Evolutionary conservation across 2,888 invertebrate species (phyloP), one percentile per base, ranked within the genome.

Genomic region (Salpingus planirostris): DNA sequence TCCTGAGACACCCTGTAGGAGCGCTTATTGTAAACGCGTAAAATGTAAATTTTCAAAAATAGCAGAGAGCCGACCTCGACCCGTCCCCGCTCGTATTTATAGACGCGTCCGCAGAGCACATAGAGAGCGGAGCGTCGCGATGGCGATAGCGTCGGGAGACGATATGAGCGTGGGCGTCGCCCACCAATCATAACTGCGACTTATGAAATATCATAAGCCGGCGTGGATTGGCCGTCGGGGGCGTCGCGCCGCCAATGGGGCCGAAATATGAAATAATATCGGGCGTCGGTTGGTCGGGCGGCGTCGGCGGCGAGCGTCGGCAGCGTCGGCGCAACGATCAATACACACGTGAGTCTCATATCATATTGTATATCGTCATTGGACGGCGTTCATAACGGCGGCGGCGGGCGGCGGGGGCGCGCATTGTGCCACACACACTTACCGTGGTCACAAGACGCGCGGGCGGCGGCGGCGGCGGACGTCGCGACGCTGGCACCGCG

Each of bases 211-310:
- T 62, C 43, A 60, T 60, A 60, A 57, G 50, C 43, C 33, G 40
- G 29, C 43, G 38, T 36, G 40, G 43, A 56, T 57, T 55, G 57
- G 57, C 33, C 43, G 41, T 31, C 50, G 53, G 42, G 38, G 69
- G 69, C 69, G 69, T 68, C 67, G 68, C 64, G 56, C 56, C 62
- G 45, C 60, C 67, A 62, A 74, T 74, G 69, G 57, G 57, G 64
- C 65, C 58, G 47, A 69, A 69, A 72, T 74, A 74, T 74, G 71
- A 74, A 74, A 74, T 73, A 73, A 74, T 74, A 74, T 46, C 70
- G 67, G 47, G 51, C 55, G 54, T 60, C 66, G 65, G 73, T 73
- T 73, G 73, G 73, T 50, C 60, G 66, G 65, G 49, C 57, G 56
- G 59, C 63, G 63, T 59, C 63, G 52, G 57, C 52, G 56, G 52